phyloP scores from a whole-genome alignment of 2,797 vertebrate genomes.

The Cuculus canorus region DNA sequence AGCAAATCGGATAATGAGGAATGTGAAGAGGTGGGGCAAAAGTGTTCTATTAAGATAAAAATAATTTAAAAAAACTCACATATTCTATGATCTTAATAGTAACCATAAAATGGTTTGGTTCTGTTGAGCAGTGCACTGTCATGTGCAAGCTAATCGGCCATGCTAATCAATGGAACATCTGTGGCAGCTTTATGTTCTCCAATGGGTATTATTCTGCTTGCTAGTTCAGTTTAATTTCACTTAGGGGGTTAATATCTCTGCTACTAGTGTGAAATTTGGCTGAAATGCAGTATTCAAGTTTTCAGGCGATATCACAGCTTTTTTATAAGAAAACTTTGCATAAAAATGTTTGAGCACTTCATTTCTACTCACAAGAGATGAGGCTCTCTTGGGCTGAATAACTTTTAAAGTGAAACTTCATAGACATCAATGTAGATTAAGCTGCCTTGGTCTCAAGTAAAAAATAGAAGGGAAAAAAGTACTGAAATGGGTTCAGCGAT shows the following conservation, averaged over 20 bases:
- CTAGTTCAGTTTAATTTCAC: not conserved
- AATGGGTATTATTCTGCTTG: conserved; percentile 14
- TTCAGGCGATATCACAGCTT: not conserved
- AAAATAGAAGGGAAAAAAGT: not conserved
- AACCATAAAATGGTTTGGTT: not conserved
- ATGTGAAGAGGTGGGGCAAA: not conserved
- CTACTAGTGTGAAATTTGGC: not conserved
- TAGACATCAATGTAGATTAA: conserved; percentile 47
- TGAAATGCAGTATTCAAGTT: not conserved
- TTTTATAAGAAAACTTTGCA: not conserved
- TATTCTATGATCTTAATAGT: not conserved
- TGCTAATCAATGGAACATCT: conserved; percentile 53
- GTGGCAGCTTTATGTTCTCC: conserved; percentile 27
- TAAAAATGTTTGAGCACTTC: conserved; percentile 6
- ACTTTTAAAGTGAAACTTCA: conserved; percentile 49
- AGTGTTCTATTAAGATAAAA: not conserved
- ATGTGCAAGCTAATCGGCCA: conserved; percentile 42
- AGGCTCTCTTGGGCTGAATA: not conserved
- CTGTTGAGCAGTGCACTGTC: not conserved
- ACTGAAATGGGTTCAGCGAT: conserved; percentile 14
- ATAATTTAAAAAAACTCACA: rapidly evolving
- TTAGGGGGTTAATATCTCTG: conserved; percentile 39
- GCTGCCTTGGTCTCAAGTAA: conserved; percentile 16
- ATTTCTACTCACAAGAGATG: not conserved
- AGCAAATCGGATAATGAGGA: not conserved